A percentile compares a stretch with the other conserved stretches of the same genome.
phyloP scores from a whole-genome alignment of 1,140 invertebrate genomes.

The Drosophila ohnishii region DNA sequence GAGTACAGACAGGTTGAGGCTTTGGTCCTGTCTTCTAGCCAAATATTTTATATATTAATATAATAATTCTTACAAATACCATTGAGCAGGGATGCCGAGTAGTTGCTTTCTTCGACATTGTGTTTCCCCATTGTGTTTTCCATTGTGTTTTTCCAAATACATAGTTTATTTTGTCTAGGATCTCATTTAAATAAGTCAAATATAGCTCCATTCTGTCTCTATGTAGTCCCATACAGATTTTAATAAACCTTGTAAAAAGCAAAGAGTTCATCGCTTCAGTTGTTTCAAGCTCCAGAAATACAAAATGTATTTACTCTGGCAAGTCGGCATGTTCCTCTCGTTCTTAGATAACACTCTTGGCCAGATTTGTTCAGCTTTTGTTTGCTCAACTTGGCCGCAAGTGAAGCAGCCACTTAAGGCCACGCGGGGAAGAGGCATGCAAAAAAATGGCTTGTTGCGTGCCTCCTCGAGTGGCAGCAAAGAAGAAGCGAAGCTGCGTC shows the following conservation, averaged over 20 bases:
- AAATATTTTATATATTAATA: no score
- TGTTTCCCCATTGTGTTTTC: neutral
- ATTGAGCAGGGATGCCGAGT: neutral
- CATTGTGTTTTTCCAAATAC: neutral
- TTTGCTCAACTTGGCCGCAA: constrained; percentile 68
- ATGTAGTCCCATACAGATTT: neutral
- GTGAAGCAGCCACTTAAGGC: constrained; percentile 70
- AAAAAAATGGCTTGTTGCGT: constrained; percentile 67
- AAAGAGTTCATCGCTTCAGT: constrained; percentile 3
- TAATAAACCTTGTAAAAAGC: constrained; percentile 8
- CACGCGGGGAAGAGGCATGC: constrained; percentile 9
- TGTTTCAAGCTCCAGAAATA: neutral
- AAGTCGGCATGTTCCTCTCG: constrained; percentile 7
- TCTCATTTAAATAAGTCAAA: neutral
- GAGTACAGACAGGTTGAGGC: neutral
- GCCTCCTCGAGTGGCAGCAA: constrained; percentile 36
- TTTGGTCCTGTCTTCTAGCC: neutral
- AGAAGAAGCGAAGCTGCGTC: constrained; percentile 17
- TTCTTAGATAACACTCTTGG: constrained; percentile 54
- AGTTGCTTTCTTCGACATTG: no score
- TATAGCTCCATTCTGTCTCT: neutral
- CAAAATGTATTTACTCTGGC: constrained; percentile 18
- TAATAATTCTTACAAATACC: neutral
- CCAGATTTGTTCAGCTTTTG: constrained; percentile 29
- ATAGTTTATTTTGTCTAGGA: no score